phyloP scores from a whole-genome alignment of 2,113 vertebrate genomes.

The Petrocephalus zakoni region DNA sequence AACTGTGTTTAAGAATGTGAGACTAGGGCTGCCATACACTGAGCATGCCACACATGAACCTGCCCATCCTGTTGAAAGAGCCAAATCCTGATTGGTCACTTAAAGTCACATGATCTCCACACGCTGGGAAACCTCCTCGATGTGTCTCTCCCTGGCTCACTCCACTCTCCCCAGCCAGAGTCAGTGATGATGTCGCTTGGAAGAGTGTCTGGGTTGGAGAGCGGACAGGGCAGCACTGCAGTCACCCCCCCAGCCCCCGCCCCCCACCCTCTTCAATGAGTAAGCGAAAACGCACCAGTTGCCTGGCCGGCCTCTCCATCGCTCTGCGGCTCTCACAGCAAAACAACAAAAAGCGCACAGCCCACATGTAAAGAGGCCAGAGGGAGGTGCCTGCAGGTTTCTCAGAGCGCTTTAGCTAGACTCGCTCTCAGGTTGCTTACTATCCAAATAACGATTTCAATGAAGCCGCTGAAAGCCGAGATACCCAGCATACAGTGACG shows the following conservation, averaged over 20 bases:
- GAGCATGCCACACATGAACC: not conserved
- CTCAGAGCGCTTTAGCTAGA: not conserved
- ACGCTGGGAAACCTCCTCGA: not conserved
- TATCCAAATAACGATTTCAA: not conserved
- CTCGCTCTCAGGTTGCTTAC: not conserved
- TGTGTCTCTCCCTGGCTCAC: not conserved
- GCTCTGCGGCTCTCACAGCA: not conserved
- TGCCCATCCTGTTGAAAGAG: not conserved
- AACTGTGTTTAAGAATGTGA: not conserved
- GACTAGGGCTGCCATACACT: not conserved
- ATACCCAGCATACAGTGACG: not conserved
- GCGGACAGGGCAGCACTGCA: constrained; percentile 1
- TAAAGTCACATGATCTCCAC: not conserved
- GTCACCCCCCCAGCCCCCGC: not conserved
- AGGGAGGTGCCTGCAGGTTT: not conserved
- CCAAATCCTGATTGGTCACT: not conserved
- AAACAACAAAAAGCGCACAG: not conserved
- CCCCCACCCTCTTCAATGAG: not conserved
- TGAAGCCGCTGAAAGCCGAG: not conserved
- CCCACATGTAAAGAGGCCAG: not conserved
- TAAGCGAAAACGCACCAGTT: not conserved
- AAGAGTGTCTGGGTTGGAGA: not conserved
- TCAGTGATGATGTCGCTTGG: not conserved
- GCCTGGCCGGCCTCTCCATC: not conserved
- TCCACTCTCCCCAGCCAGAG: not conserved